Evolutionary conservation across 2,888 invertebrate genomes (phyloP), one percentile per base, ranked within the genome.

Genomic region (Meiosimyza platycephala): DNA sequence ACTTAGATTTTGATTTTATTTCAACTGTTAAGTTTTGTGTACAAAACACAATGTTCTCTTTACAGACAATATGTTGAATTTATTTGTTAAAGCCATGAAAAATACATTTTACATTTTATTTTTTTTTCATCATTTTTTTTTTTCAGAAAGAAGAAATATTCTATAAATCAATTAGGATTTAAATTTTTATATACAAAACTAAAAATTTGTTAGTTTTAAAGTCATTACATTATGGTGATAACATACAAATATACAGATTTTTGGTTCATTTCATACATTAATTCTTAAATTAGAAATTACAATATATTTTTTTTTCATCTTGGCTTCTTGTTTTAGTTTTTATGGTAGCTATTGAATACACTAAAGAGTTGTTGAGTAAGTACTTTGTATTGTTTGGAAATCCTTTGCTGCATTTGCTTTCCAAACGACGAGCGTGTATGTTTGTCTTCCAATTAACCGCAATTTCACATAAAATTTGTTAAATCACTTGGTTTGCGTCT

Each of bases 401-500:
- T 40, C 6, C 9, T 40, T 40, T 22, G 2, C 40, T 5, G 9
- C 9, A 7, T 15, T 6, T n/a, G 66, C 47, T 13, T n/a, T 51
- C 48, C 54, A 48, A 6, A 7, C 50, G 16, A 28, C 48, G 33
- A 22, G n/a, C 47, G 12, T 68, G 65, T 13, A 28, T 22, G 47
- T 63, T 16, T 12, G 28, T 28, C 16, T 6, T 40, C 40, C 40
- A 28, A 47, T 40, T 16, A 16, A n/a, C 16, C 28, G 4, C 40
- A 9, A 64, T 9, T 64, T 73, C 40, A 74, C 55, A 73, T 71
- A 57, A 73, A 74, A 66, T 76, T 71, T 50, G 72, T 75, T 57
- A n/a, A 70, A 65, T 76, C 72, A 71, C 75, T 59, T 69, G 74
- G 51, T 68, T 69, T 72, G 62, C 72, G 74, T 71, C 69, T 75